Evolutionary conservation across 2,888 invertebrate genomes (phyloP), one percentile per base, ranked within the genome.

Genomic region (Polylopha cassiicola): DNA sequence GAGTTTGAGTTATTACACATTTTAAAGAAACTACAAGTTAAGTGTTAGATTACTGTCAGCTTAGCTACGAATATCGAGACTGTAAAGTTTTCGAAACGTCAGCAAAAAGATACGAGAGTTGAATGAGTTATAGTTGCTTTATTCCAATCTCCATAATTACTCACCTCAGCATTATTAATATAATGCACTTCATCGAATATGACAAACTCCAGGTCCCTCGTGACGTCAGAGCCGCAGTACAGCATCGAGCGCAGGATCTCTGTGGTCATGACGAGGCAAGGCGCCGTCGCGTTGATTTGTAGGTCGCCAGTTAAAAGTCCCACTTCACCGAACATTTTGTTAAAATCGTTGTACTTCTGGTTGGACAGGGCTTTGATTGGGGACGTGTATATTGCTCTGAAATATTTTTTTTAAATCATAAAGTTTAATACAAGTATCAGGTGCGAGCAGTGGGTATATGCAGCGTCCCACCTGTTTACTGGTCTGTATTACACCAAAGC

Each of bases 171-270:
- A 78, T 99, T 97, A 73, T 99, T 99, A 48, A 99, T 96, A 65
- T 99, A 99, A 73, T 99, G 99, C 4, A 99, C 98, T 84, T 99
- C 99, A 75, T 99, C 99, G 69, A 99, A 99, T 59, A 99, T 96
- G 2, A 99, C 99, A 86, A 97, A 99, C 72, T 99, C 99, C 37
- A 99, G 85, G 73, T 99, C 99, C 26, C 98, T 89, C 0, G 98
- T 93, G 36, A 97, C 92, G 62, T 99, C 98, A 45, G 92, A 93
- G 4, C 97, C 97, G 42, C 95, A 95, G 68, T 97, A 98, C 7
- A 99, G 81, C 98, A 99, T 99, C 0, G 97, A 97, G 47, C 97
- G 89, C 14, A 99, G 81, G 61, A 99, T 99, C 86, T 99, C 99
- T 0, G 99, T 99, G 0, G 99, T 99, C 99, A 99, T 99, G 36